Percentiles rank a stretch among this genome's conserved stretches.
phyloP scores from a whole-genome alignment of 2,113 vertebrate genomes.

The Pygoscelis antarcticus region DNA sequence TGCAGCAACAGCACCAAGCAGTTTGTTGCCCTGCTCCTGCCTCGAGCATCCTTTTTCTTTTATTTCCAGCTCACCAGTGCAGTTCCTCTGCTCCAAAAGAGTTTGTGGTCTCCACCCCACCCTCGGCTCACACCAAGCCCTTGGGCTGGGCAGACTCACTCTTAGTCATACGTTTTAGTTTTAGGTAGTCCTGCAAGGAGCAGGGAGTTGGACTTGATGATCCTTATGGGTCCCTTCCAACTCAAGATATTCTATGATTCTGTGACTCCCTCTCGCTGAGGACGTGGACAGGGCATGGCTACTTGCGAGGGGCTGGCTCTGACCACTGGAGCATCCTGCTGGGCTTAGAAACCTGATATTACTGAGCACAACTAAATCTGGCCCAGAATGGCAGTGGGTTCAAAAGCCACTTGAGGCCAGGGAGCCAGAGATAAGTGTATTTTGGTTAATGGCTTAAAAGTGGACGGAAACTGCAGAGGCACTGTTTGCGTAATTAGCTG shows the following conservation, averaged over 20 bases:
- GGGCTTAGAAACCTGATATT: not conserved
- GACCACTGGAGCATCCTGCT: not conserved
- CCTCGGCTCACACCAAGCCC: not conserved
- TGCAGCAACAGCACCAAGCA: not conserved
- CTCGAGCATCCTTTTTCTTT: not conserved
- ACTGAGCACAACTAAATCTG: not conserved
- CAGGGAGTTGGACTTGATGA: accelerated
- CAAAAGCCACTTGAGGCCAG: not conserved
- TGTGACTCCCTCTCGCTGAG: not conserved
- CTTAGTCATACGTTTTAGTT: not conserved
- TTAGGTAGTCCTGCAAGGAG: not conserved
- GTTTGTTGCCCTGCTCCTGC: not conserved
- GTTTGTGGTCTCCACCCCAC: not conserved
- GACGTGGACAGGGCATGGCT: accelerated
- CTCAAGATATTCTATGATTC: accelerated
- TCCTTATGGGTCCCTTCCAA: not conserved
- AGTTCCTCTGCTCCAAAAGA: not conserved
- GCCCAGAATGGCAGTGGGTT: not conserved
- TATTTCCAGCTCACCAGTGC: not conserved
- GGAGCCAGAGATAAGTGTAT: not conserved
- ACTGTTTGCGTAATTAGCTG: not conserved
- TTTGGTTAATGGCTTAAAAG: not conserved
- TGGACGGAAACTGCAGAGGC: not conserved
- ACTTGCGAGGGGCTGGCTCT: not conserved
- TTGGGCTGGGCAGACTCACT: not conserved